Percentiles rank a stretch among this genome's conserved stretches.
Conservation (phyloP, 1,140 invertebrate genomes). For the Zaprionus ghesquierei region DNA sequence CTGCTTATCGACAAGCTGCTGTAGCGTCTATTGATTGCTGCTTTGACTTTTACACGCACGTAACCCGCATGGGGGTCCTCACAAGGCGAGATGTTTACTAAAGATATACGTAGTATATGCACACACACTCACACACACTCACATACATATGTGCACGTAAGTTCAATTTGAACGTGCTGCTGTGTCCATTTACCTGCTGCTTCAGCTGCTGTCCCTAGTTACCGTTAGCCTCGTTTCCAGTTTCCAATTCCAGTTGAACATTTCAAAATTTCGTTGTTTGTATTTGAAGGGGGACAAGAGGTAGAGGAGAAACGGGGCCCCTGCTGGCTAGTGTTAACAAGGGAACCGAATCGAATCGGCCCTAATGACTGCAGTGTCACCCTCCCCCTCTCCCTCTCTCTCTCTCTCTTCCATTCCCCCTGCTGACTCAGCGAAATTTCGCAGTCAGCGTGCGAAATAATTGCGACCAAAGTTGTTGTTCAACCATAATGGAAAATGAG, state of each 20-base stretch:
- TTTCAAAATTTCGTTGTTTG: constrained; percentile 1
- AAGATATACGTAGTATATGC: not conserved
- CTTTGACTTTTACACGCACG: constrained; percentile 1
- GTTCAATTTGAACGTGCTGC: not conserved
- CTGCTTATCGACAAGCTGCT: constrained; percentile 53
- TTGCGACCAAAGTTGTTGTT: not conserved
- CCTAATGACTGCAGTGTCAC: not conserved
- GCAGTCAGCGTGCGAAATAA: not conserved
- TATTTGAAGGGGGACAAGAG: not conserved
- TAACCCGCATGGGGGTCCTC: constrained; percentile 31
- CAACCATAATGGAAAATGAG: not conserved
- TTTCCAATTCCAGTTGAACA: not conserved
- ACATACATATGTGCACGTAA: not conserved
- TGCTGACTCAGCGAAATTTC: not conserved
- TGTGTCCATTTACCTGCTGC: not conserved
- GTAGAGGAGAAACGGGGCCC: not conserved
- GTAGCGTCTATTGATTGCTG: constrained; percentile 43
- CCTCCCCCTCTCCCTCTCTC: not conserved
- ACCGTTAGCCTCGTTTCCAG: not conserved
- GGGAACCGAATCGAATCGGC: not conserved
- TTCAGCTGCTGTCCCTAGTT: not conserved
- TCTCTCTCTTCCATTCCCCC: not conserved
- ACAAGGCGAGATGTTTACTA: not conserved
- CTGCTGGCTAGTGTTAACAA: not conserved
- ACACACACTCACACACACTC: not conserved